Percentiles rank a stretch among this genome's conserved stretches.
Conservation (phyloP, 2,888 invertebrate species). For the Diploptera punctata region DNA sequence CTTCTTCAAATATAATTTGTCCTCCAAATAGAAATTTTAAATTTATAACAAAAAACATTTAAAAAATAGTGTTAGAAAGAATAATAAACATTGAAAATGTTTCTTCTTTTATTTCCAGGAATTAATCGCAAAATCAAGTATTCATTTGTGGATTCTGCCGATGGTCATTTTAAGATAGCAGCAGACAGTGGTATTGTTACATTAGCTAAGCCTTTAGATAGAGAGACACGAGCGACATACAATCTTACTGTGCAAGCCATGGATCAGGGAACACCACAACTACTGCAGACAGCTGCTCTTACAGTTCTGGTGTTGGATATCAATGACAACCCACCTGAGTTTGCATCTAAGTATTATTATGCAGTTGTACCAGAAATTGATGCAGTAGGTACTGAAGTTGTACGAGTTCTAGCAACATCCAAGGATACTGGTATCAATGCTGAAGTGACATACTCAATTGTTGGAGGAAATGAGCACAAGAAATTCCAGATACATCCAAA, state of each 20-base stretch:
- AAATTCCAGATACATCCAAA: slow-evolving; percentile 79
- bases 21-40: no score
- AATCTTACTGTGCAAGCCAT: slow-evolving; percentile 82
- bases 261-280: slow-evolving; percentile 82
- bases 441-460: slow-evolving; percentile 85
- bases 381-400: slow-evolving; percentile 79
- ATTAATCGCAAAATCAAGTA: slow-evolving; percentile 87
- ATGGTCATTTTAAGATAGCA: slow-evolving; percentile 79
- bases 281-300: slow-evolving; percentile 70
- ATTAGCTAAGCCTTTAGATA: slow-evolving; percentile 81
- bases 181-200: slow-evolving; percentile 85
- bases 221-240: slow-evolving; percentile 85
- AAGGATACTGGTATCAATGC: slow-evolving; percentile 94
- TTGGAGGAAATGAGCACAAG: slow-evolving; percentile 87
- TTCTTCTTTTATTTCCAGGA: slow-evolving; percentile 54
- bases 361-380: slow-evolving; percentile 80
- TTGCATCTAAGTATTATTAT: slow-evolving; percentile 79
- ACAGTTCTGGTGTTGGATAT: slow-evolving; percentile 88
- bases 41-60: no score
- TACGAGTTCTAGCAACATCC: slow-evolving; percentile 87
- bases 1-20: no score
- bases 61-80: no score
- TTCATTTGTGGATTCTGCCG: slow-evolving; percentile 72
- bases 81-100: no score
- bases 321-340: slow-evolving; percentile 96